These are phyloP conservation scores for Artemisiospiza belli DNA, from an alignment of 2,113 vertebrate genomes.

Conservation along the genomic window DNA sequence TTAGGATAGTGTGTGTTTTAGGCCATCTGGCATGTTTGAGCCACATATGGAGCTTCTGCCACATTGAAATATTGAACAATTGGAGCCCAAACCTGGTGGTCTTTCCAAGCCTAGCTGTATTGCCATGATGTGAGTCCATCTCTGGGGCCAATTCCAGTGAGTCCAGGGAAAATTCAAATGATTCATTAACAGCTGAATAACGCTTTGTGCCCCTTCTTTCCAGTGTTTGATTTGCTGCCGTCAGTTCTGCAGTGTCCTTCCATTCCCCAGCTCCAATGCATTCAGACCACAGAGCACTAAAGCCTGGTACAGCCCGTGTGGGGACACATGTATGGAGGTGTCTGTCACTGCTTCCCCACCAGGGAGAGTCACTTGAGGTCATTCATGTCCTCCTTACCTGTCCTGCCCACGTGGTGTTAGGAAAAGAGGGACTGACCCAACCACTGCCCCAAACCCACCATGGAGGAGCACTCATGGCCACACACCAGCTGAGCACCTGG, in stretches of 20 bases:
- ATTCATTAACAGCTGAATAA: neutral
- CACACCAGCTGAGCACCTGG: neutral
- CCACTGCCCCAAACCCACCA: neutral
- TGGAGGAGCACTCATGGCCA: neutral
- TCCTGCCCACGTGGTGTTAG: fast-evolving
- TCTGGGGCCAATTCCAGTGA: neutral
- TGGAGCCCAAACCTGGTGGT: neutral
- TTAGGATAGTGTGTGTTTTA: constrained; percentile 17
- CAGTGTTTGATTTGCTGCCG: neutral
- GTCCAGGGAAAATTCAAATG: neutral
- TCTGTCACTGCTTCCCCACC: neutral
- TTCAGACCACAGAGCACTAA: fast-evolving
- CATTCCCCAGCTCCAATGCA: neutral
- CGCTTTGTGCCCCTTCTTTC: neutral
- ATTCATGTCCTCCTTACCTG: neutral
- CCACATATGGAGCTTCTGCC: constrained; percentile 7
- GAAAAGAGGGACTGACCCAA: neutral
- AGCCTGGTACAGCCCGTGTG: neutral
- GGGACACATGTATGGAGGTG: neutral
- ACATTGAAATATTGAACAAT: neutral
- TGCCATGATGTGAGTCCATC: neutral
- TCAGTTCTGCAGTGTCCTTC: neutral
- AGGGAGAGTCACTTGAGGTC: neutral
- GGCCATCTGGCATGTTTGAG: constrained; percentile 36
- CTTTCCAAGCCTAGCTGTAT: neutral